Conservation (phyloP, 2,797 vertebrate genomes). For the Galago senegalensis region DNA sequence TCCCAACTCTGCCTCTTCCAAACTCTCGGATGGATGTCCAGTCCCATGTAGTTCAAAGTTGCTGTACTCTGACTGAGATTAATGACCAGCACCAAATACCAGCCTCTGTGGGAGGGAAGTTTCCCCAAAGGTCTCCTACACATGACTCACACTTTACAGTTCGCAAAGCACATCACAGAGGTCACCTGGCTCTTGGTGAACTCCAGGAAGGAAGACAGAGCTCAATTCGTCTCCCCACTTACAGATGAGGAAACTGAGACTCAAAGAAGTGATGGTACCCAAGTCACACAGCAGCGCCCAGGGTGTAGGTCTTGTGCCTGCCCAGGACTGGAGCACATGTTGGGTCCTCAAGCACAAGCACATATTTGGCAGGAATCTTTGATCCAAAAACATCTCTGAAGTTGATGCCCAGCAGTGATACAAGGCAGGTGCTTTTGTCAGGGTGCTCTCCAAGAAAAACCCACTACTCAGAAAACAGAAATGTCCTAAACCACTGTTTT, state of each 20-base stretch:
- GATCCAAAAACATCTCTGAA: slow-evolving; percentile 5
- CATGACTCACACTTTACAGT: background rate
- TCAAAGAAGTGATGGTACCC: background rate
- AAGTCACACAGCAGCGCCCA: background rate
- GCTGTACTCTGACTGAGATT: background rate
- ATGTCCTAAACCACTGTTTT: slow-evolving; percentile 30
- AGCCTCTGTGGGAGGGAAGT: background rate
- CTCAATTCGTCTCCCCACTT: background rate
- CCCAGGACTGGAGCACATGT: accelerated
- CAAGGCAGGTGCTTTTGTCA: slow-evolving; percentile 13
- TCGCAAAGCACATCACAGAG: background rate
- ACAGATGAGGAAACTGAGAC: background rate
- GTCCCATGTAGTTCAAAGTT: background rate
- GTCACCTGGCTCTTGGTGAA: background rate
- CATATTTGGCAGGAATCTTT: background rate
- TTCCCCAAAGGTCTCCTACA: background rate
- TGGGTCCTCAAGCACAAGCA: background rate
- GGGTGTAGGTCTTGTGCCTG: background rate
- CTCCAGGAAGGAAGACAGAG: background rate
- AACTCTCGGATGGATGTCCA: background rate
- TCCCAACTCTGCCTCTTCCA: background rate
- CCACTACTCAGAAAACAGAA: slow-evolving; percentile 62
- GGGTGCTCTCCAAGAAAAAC: slow-evolving; percentile 55
- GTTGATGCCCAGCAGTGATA: background rate
- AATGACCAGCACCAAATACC: background rate